A percentile compares a stretch with the other conserved stretches of the same genome.
phyloP scores from a whole-genome alignment of 1,140 invertebrate genomes.

The Ceratina calcarata region DNA sequence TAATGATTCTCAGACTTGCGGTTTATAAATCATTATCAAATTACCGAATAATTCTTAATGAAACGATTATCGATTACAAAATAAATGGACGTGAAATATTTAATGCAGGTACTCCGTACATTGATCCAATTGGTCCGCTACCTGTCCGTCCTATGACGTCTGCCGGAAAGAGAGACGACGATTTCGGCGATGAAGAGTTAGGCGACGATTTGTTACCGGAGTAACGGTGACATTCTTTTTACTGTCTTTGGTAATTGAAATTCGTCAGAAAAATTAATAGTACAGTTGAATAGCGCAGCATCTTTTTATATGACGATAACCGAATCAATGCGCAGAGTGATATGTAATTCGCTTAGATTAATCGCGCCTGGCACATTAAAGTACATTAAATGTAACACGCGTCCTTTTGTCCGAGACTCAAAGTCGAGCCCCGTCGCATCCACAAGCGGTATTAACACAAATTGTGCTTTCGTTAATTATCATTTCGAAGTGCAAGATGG shows the following conservation, averaged over 20 bases:
- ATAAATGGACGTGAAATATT: slow-evolving; percentile 42
- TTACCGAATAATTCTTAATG: neutral
- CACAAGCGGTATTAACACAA: neutral
- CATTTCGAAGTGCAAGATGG: slow-evolving; percentile 31
- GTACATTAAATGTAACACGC: neutral
- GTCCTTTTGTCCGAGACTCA: neutral
- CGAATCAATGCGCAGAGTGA: too few relatives aligned
- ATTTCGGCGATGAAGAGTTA: slow-evolving; percentile 90
- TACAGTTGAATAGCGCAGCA: too few relatives aligned
- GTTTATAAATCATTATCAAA: slow-evolving; percentile 1
- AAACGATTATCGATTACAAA: neutral
- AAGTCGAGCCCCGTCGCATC: too few relatives aligned
- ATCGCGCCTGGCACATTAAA: too few relatives aligned
- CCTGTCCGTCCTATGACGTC: slow-evolving; percentile 89
- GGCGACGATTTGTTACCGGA: slow-evolving; percentile 91
- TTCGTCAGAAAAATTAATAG: too few relatives aligned
- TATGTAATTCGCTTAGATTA: too few relatives aligned
- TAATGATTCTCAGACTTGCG: neutral
- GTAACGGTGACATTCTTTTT: slow-evolving; percentile 72
- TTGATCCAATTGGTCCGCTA: slow-evolving; percentile 88
- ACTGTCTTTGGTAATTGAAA: neutral
- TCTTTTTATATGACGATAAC: too few relatives aligned
- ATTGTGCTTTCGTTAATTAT: slow-evolving; percentile 33
- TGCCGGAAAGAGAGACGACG: slow-evolving; percentile 85
- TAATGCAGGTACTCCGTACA: slow-evolving; percentile 83